phyloP scores from a whole-genome alignment of 2,113 vertebrate genomes.

The Ibidorhyncha struthersii region DNA sequence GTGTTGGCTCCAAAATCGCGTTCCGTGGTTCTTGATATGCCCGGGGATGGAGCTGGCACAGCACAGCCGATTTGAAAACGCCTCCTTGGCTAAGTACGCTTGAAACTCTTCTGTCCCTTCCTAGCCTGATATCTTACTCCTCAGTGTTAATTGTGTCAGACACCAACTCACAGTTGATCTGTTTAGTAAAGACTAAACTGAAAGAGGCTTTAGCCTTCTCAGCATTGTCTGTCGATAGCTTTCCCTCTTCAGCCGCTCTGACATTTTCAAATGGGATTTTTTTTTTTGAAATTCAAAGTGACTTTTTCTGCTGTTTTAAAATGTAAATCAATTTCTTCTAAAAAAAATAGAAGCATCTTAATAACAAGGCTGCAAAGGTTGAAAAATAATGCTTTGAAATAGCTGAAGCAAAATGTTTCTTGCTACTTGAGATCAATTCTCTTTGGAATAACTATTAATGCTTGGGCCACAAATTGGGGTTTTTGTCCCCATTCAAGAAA shows the following conservation, averaged over 20 bases:
- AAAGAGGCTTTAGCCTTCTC: slow-evolving; percentile 20
- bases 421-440: neutral
- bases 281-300: neutral
- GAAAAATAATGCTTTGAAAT: neutral
- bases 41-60: neutral
- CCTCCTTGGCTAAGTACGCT: neutral
- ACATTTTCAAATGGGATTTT: slow-evolving; percentile 29
- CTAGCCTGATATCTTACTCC: neutral
- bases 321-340: slow-evolving; percentile 25
- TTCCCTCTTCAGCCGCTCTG: slow-evolving; percentile 8
- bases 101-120: neutral
- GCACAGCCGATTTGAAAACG: fast-evolving
- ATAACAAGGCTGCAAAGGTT: neutral
- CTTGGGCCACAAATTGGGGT: neutral
- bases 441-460: neutral
- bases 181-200: slow-evolving; percentile 25
- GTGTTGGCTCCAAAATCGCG: neutral
- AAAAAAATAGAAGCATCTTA: neutral
- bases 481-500: neutral
- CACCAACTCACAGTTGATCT: slow-evolving; percentile 30
- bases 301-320: slow-evolving; percentile 43
- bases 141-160: slow-evolving; percentile 16
- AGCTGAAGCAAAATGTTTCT: neutral
- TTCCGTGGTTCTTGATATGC: fast-evolving
- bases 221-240: neutral